Base-by-base conservation (phyloP, 2,888 invertebrate species). In the Epinotia bilunana region DNA sequence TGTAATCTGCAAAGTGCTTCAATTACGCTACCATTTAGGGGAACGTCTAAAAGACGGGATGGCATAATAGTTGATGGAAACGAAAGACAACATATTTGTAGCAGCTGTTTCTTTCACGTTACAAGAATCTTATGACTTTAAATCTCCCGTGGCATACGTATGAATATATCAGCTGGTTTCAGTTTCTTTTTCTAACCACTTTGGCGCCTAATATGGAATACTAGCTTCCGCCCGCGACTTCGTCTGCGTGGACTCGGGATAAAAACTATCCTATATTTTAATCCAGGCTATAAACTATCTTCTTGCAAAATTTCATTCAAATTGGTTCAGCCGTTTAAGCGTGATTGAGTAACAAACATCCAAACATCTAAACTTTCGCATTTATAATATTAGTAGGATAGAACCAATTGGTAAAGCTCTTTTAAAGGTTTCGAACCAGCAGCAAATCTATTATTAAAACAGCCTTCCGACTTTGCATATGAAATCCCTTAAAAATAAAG, bases 401-500 rank as follows among this genome's bases (percentile, higher is more conserved):
- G 20, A 39, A 58, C 58, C 18, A 39, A 57, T 67, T 55, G 23
- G 57, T 57, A 39, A 60, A 60, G n/a, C 58, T 20, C 43, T 68
- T 68, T 46, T 58, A 60, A 39, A 69, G 20, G 69, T 9, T 62
- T 62, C 55, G 23, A 67, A 57, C 11, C 53, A 73, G 16, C 68
- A 74, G 63, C 28, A 53, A 74, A 70, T 63, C 64, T 43, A 63
- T 55, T 74, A 70, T 70, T 57, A 33, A 63, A 62, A 71, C 60
- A 60, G 46, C 69, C 46, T 60, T 46, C 58, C 39, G 61, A 23
- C 53, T 61, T 67, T 67, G 65, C 65, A 65, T 65, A 65, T 60
- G 64, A 53, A 65, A 60, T 65, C 71, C 61, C 13, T 75, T 67
- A 72, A 72, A 71, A 74, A 74, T 65, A 71, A 74, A 75, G 72